Evolutionary conservation across 2,113 vertebrate genomes (phyloP), one percentile per base, ranked within the genome.

Genomic region (Oncorhynchus mykiss): DNA sequence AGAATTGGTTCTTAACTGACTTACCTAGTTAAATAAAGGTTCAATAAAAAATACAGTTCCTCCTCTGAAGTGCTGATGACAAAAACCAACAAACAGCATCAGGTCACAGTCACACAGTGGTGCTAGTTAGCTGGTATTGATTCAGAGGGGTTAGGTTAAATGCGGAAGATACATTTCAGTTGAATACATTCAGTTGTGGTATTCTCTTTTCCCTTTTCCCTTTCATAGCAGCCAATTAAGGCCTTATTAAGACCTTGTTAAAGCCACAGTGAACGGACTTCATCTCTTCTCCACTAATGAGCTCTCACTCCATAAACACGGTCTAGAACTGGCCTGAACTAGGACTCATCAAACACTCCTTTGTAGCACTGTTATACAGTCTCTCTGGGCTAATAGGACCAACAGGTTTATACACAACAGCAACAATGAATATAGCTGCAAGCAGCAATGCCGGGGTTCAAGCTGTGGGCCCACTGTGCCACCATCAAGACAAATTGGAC

Each of bases 281-380:
- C 7, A 60, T n/a, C 48, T 34, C 20, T 13, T 70, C 25, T 48
- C 22, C 11, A 18, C 67, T 64, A 48, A 77, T 76, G 31, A 60
- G 71, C 60, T 74, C n/a, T 29, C n/a, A 39, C 12, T 24, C 14
- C 65, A 20, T 45, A 4, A 34, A 20, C 54, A 51, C 39, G 18
- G 51, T 54, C 51, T 54, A 18, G 51, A 31, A 69, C 57, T 27
- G 70, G 64, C 7, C 20, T 65, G 16, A 39, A 70, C 9, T 18
- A 39, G 82, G 75, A 81, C 16, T 82, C 85, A 79, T 13, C 67
- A 70, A 3, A 51, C 22, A 31, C 22, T 24, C 6, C 60, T 45
- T 34, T 6, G 20, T 67, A 14, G 29, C 64, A 25, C 73, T 62
- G 74, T 70, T 70, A 39, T 27, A 64, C 20, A 27, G 62, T 22